Evolutionary conservation across 2,888 invertebrate genomes (phyloP).

Genomic region (Polyommatus icarus): DNA sequence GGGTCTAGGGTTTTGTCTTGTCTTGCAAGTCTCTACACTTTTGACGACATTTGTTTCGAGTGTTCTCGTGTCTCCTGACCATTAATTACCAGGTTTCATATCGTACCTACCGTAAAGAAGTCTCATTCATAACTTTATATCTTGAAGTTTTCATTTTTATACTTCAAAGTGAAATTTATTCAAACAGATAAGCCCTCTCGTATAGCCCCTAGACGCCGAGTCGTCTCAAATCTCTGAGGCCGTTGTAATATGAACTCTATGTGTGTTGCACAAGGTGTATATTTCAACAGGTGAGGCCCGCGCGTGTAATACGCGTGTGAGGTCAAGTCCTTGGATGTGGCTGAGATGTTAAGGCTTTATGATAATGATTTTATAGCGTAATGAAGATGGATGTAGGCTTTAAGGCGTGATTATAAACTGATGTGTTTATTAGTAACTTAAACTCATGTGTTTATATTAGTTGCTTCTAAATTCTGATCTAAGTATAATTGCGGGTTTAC

Average conservation of each 20-base stretch:
- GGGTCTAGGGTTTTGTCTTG: no score
- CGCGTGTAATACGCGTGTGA: constrained; percentile 16
- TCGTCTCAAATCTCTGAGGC: neutral
- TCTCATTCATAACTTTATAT: neutral
- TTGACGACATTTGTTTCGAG: no score
- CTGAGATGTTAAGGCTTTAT: constrained; percentile 14
- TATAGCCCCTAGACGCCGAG: neutral
- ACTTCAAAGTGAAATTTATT: constrained; percentile 18
- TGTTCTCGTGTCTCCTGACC: no score
- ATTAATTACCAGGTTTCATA: neutral
- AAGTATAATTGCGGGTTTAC: no score
- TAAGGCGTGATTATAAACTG: neutral
- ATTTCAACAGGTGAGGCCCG: neutral
- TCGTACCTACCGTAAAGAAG: neutral
- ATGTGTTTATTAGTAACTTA: neutral
- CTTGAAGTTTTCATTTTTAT: neutral
- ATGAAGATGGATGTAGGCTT: neutral
- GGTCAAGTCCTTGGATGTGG: constrained; percentile 20
- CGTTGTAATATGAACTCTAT: neutral
- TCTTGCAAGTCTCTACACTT: no score
- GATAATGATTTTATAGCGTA: neutral
- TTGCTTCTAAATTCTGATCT: no score
- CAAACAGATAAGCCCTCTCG: constrained; percentile 4
- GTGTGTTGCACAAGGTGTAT: neutral
- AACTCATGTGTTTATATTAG: no score